Evolutionary conservation across 2,888 invertebrate genomes (phyloP), one percentile per base, ranked within the genome.

Genomic region (Xylota sylvarum): DNA sequence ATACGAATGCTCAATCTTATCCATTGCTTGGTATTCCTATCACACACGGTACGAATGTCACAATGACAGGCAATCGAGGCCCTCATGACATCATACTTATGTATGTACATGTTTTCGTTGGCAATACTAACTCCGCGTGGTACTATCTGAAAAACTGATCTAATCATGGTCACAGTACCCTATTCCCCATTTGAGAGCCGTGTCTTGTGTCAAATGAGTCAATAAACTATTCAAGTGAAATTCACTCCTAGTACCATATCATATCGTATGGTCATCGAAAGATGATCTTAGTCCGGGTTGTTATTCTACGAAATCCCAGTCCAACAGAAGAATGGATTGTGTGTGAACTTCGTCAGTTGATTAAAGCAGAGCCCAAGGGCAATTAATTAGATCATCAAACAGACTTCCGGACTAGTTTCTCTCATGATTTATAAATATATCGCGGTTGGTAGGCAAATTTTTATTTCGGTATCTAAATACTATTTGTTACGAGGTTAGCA

Each of bases 51-150:
- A n/a, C 17, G 60, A 30, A 60, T 50, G 56, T 50, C 60, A 67
- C 58, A 67, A 4, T 60, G 40, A 77, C 55, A 64, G n/a, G 6
- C 35, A 7, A 43, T 74, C 62, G 32, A 55, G 32, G 30, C 30
- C 50, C 30, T 35, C 14, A 77, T 77, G 77, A 77, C 77, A 77
- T 77, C 77, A 60, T 69, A n/a, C n/a, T n/a, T n/a, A n/a, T n/a
- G n/a, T n/a, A n/a, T n/a, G n/a, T n/a, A 40, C 35, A 60, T 40
- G 37, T 23, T 52, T 52, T 52, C n/a, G 10, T 30, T 5, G 30
- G 7, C 6, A 6, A 46, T 4, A 37, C 30, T 40, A 70, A 46
- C 32, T 58, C 30, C 32, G 19, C 43, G 19, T 23, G 23, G 23
- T 37, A 3, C 48, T 50, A 77, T 77, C 67, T 46, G 37, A 50